A percentile compares a stretch with the other conserved stretches of the same genome.
Conservation (phyloP, 2,888 invertebrate species). For the Eupithecia subfuscata region DNA sequence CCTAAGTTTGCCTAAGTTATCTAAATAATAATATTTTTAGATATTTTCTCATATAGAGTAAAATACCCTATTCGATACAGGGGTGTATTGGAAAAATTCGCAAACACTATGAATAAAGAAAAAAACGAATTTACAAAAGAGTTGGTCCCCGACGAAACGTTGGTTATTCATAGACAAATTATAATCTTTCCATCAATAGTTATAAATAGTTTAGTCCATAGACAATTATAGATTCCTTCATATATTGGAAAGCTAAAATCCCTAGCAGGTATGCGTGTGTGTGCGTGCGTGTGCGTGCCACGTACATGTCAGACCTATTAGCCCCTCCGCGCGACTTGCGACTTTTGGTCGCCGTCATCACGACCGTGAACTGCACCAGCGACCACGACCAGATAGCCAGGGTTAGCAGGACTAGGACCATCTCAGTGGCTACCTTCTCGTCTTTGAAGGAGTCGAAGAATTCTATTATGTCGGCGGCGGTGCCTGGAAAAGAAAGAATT, state of each 20-base stretch:
- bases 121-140: no score
- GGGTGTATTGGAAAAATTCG: no score
- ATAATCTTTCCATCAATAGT: neutral
- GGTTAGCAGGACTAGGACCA: constrained; percentile 91
- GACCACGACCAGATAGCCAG: constrained; percentile 97
- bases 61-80: no score
- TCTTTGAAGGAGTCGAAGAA: constrained; percentile 98
- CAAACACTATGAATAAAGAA: no score
- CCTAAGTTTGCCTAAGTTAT: no score
- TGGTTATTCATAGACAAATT: no score
- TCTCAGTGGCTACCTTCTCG: constrained; percentile 90
- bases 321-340: constrained; percentile 88
- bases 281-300: constrained; percentile 53
- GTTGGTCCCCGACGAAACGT: no score
- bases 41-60: no score
- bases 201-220: neutral
- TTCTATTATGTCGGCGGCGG: constrained; percentile 97
- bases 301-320: constrained; percentile 83
- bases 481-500: constrained; percentile 81
- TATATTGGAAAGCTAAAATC: neutral
- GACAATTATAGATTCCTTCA: neutral
- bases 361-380: constrained; percentile 96
- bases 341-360: constrained; percentile 94
- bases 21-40: no score
- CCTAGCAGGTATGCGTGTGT: constrained; percentile 11